These are phyloP conservation scores for Chymomyza fuscimana DNA, from an alignment of 2,888 invertebrate species.

Conservation along the genomic window DNA sequence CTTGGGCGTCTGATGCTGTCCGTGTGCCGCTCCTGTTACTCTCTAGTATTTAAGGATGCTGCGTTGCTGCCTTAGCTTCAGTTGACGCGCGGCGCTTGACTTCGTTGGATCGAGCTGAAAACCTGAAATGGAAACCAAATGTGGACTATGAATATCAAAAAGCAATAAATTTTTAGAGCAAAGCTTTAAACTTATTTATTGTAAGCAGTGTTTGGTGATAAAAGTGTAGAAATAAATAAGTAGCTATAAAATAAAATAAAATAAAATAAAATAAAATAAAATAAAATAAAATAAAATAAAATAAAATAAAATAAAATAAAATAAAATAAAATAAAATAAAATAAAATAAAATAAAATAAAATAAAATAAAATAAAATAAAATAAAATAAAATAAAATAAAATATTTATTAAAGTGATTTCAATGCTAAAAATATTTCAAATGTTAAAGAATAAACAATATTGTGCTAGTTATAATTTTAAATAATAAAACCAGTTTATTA, in stretches of 20 bases:
- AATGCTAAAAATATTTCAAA: not conserved
- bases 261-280: not conserved
- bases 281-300: not conserved
- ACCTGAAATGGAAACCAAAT: conserved; percentile 15
- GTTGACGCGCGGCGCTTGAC: conserved; percentile 77
- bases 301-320: not conserved
- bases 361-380: conserved; percentile 1
- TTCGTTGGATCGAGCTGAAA: conserved; percentile 67
- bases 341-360: conserved; percentile 1
- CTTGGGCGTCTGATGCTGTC: conserved; percentile 5
- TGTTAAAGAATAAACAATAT: too few relatives aligned
- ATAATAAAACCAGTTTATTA: not conserved
- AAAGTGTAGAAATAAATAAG: not conserved
- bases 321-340: conserved; percentile 5
- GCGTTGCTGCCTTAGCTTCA: conserved; percentile 74
- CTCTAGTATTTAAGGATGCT: conserved; percentile 77
- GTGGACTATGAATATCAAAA: not conserved
- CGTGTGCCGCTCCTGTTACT: conserved; percentile 32
- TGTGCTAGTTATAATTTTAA: too few relatives aligned
- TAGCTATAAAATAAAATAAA: not conserved
- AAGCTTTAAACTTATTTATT: conserved; percentile 15
- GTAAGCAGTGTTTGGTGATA: conserved; percentile 20
- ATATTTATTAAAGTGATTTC: conserved; percentile 3
- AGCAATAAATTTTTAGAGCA: conserved; percentile 1
- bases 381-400: not conserved